Conservation (phyloP, 2,113 vertebrate genomes). For the Apaloderma vittatum region DNA sequence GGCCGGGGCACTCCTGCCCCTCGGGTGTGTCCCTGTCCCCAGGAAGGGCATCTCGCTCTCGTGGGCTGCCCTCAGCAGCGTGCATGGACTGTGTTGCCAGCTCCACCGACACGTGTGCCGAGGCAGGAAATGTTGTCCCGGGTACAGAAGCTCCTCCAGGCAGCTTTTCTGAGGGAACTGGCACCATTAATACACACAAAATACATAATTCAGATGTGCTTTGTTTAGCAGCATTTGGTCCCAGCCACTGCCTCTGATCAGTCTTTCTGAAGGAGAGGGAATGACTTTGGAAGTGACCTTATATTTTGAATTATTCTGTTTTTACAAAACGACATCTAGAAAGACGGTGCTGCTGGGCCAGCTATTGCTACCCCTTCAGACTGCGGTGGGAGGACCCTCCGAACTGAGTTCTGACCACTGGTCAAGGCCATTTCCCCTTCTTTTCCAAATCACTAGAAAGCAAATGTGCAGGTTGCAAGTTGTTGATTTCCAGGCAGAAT, state of each 20-base stretch:
- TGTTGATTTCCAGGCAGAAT: neutral
- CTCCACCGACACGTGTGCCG: rapidly evolving
- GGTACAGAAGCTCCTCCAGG: neutral
- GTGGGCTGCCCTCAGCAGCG: neutral
- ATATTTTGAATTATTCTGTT: neutral
- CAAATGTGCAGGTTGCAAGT: neutral
- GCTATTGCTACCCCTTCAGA: neutral
- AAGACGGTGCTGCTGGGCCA: neutral
- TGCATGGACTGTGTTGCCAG: rapidly evolving
- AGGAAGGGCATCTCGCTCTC: neutral
- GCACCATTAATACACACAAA: neutral
- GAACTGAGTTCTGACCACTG: neutral
- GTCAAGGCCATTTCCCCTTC: neutral
- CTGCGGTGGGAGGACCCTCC: neutral
- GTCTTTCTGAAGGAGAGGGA: neutral
- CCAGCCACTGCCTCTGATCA: neutral
- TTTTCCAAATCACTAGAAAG: neutral
- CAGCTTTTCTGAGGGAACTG: neutral
- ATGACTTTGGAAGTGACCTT: neutral
- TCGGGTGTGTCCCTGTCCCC: rapidly evolving
- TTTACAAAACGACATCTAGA: neutral
- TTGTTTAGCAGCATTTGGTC: neutral
- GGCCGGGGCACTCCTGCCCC: neutral
- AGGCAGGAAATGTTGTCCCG: neutral
- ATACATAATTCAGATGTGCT: neutral